These are phyloP conservation scores for Graphium colonna DNA, from an alignment of 2,888 invertebrate genomes.

Conservation along the genomic window DNA sequence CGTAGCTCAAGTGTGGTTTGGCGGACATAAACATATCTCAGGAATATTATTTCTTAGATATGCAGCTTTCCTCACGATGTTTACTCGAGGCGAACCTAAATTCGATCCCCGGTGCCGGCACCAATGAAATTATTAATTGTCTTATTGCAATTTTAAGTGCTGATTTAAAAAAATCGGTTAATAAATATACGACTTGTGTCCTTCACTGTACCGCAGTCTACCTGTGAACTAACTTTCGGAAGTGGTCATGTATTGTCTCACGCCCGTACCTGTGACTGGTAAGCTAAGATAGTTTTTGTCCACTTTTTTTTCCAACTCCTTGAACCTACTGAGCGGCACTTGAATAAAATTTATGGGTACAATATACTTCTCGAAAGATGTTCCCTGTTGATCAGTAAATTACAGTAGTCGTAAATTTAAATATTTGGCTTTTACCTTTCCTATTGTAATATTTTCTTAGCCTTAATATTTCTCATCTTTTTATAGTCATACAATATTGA, in stretches of 20 bases:
- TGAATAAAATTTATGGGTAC: slow-evolving; percentile 17
- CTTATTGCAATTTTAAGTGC: not conserved
- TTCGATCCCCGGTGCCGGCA: no score
- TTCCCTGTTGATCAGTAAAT: not conserved
- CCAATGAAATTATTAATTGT: no score
- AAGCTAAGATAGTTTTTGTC: slow-evolving; percentile 46
- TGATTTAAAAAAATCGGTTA: no score
- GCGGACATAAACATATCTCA: no score
- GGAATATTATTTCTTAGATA: no score
- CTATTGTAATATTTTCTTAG: not conserved
- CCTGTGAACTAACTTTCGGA: slow-evolving; percentile 60
- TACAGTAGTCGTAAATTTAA: not conserved
- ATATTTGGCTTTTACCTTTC: not conserved
- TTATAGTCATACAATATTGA: no score
- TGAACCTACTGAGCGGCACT: slow-evolving; percentile 1
- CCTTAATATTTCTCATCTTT: no score
- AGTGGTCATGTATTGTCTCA: slow-evolving; percentile 68
- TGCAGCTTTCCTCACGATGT: no score
- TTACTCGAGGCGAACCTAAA: no score
- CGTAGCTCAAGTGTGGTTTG: no score
- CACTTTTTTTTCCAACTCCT: slow-evolving; percentile 17
- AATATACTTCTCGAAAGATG: not conserved
- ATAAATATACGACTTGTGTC: slow-evolving; percentile 29
- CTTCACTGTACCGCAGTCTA: slow-evolving; percentile 43
- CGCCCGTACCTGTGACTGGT: slow-evolving; percentile 50